Evolutionary conservation across 1,140 invertebrate species (phyloP).

Genomic region (Ectropis grisescens): DNA sequence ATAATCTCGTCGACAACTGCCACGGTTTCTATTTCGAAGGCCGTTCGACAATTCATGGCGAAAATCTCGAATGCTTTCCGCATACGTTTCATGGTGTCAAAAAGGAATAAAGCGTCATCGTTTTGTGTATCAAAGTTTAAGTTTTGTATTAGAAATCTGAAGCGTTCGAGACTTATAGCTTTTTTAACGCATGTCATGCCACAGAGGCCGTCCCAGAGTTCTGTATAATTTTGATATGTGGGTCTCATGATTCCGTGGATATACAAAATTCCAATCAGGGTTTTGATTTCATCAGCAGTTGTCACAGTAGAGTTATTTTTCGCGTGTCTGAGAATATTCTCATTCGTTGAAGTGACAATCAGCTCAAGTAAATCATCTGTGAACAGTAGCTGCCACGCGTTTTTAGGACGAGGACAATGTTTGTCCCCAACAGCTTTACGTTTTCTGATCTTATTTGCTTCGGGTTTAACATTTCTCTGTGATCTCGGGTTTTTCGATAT

Average conservation of each 20-base stretch:
- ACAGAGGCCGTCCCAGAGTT: slow-evolving; percentile 58
- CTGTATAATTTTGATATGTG: slow-evolving; percentile 52
- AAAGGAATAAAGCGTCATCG: slow-evolving; percentile 36
- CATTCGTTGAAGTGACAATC: slow-evolving; percentile 62
- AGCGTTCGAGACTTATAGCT: slow-evolving; percentile 61
- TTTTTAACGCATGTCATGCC: slow-evolving; percentile 49
- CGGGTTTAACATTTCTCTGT: slow-evolving; percentile 19
- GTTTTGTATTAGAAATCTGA: slow-evolving; percentile 59
- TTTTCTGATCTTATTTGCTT: slow-evolving; percentile 25
- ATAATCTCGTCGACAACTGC: slow-evolving; percentile 67
- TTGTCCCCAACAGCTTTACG: slow-evolving; percentile 17
- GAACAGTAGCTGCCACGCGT: slow-evolving; percentile 63
- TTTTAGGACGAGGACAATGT: slow-evolving; percentile 33
- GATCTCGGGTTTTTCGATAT: slow-evolving; percentile 35
- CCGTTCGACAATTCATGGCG: slow-evolving; percentile 60
- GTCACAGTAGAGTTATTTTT: slow-evolving; percentile 21
- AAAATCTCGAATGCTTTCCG: slow-evolving; percentile 67
- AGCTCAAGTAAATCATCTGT: slow-evolving; percentile 58
- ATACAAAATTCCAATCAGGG: slow-evolving; percentile 66
- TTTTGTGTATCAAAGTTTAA: slow-evolving; percentile 58
- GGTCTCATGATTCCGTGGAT: slow-evolving; percentile 58
- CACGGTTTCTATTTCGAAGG: slow-evolving; percentile 41
- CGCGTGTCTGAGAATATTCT: slow-evolving; percentile 34
- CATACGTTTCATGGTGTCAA: slow-evolving; percentile 63
- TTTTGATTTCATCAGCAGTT: slow-evolving; percentile 57